Conservation (phyloP, 2,113 vertebrate species). For the Crotalus tigris region DNA sequence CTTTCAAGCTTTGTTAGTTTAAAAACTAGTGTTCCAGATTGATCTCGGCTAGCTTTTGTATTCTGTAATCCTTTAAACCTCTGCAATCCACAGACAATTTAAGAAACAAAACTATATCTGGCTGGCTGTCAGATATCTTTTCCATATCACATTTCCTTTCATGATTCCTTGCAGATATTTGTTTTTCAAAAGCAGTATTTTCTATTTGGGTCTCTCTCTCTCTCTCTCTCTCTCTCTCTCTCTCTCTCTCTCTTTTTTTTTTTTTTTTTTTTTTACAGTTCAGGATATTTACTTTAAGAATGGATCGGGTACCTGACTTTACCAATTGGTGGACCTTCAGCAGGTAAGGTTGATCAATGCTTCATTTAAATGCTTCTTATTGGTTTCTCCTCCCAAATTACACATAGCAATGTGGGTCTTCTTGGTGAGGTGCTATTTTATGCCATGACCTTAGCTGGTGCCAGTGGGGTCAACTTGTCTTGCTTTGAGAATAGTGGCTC, state of each 20-base stretch:
- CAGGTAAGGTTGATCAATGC: neutral
- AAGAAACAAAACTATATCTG: slow-evolving; percentile 20
- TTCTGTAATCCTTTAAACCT: neutral
- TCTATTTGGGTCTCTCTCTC: slow-evolving; percentile 40
- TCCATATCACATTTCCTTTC: slow-evolving; percentile 22
- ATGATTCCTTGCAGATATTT: slow-evolving; percentile 40
- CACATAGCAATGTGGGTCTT: neutral
- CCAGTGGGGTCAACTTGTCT: neutral
- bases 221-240: neutral
- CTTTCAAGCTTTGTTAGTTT: slow-evolving; percentile 26
- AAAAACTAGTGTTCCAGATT: slow-evolving; percentile 26
- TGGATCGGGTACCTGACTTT: neutral
- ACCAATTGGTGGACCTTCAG: neutral
- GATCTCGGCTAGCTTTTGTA: neutral
- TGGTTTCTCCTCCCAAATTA: too few species aligned
- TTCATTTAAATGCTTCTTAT: neutral
- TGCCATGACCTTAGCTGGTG: neutral
- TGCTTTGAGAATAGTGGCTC: neutral
- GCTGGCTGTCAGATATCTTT: neutral
- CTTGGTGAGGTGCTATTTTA: neutral
- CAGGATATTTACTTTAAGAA: neutral
- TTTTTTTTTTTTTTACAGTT: too few species aligned
- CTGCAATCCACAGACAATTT: slow-evolving; percentile 2
- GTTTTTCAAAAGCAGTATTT: slow-evolving; percentile 39
- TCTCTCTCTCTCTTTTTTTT: slow-evolving; percentile 10